Evolutionary conservation across 1,140 invertebrate genomes (phyloP).

Genomic region (Formica selysi): DNA sequence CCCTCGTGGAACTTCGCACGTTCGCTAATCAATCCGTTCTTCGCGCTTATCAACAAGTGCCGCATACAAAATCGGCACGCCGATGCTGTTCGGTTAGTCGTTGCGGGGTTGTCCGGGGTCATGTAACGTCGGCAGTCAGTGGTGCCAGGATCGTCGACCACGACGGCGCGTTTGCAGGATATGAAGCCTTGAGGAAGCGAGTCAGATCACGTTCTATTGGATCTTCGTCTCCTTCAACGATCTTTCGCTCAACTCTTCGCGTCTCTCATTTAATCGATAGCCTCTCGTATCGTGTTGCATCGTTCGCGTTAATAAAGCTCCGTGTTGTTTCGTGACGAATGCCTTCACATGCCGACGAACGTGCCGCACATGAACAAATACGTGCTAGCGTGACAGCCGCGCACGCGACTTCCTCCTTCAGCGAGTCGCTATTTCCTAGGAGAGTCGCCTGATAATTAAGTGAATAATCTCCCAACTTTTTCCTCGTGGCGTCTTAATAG

Average conservation of each 20-base stretch:
- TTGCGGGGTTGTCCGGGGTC: conserved; percentile 1
- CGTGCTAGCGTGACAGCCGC: conserved; percentile 31
- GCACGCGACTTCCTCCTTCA: conserved; percentile 28
- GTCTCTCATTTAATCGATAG: neutral
- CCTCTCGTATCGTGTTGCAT: neutral
- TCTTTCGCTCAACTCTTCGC: neutral
- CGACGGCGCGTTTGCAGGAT: neutral
- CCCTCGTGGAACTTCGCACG: conserved; percentile 79
- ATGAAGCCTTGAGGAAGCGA: neutral
- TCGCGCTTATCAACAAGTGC: conserved; percentile 83
- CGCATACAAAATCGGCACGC: conserved; percentile 46
- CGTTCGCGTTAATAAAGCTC: conserved; percentile 20
- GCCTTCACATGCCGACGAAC: neutral
- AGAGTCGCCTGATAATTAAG: conserved; percentile 2
- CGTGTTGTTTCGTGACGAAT: conserved; percentile 49
- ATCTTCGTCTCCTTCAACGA: neutral
- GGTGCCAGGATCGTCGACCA: conserved; percentile 1
- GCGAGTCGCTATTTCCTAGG: neutral
- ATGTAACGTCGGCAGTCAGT: neutral
- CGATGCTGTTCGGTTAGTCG: conserved; percentile 10
- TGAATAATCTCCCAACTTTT: neutral
- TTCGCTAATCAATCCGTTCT: conserved; percentile 76
- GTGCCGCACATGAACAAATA: conserved; percentile 30
- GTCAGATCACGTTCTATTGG: neutral
- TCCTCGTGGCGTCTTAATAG: neutral